Evolutionary conservation across 2,888 invertebrate species (phyloP).

Genomic region (Molorchus minor): DNA sequence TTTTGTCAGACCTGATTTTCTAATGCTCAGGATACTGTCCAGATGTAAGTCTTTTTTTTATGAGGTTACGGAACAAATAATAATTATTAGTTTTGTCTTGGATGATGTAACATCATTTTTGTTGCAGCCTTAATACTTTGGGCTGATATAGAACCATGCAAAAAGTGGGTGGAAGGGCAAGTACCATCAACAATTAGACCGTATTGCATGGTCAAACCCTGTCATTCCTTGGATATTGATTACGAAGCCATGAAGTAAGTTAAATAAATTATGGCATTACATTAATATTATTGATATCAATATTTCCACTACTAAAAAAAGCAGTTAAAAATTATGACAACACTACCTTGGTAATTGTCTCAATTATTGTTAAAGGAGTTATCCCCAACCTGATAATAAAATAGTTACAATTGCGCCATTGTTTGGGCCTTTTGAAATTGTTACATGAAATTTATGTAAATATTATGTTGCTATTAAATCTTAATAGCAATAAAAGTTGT

Average conservation of each 20-base stretch:
- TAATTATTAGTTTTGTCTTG: not conserved
- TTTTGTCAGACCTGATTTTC: constrained; percentile 89
- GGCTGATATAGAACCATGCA: constrained; percentile 83
- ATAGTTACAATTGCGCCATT: too few relatives aligned
- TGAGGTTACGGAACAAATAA: not conserved
- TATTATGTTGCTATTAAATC: too few relatives aligned
- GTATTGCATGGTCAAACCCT: constrained; percentile 80
- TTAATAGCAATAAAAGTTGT: too few relatives aligned
- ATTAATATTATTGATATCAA: too few relatives aligned
- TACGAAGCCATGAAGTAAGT: constrained; percentile 94
- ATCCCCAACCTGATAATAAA: too few relatives aligned
- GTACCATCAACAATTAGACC: constrained; percentile 80
- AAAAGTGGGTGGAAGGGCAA: constrained; percentile 85
- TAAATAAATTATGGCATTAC: constrained; percentile 35
- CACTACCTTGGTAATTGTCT: too few relatives aligned
- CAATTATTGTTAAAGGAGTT: too few relatives aligned
- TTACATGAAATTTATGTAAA: too few relatives aligned
- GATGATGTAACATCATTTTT: constrained; percentile 5
- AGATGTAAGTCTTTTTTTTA: constrained; percentile 74
- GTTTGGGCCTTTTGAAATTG: too few relatives aligned
- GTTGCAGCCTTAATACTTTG: constrained; percentile 83
- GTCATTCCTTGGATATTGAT: constrained; percentile 74
- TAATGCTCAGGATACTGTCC: constrained; percentile 82
- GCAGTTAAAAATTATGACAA: too few relatives aligned
- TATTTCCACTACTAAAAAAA: too few relatives aligned